Base-by-base conservation (phyloP, 2,888 invertebrate species). In the Portevinia maculata region DNA sequence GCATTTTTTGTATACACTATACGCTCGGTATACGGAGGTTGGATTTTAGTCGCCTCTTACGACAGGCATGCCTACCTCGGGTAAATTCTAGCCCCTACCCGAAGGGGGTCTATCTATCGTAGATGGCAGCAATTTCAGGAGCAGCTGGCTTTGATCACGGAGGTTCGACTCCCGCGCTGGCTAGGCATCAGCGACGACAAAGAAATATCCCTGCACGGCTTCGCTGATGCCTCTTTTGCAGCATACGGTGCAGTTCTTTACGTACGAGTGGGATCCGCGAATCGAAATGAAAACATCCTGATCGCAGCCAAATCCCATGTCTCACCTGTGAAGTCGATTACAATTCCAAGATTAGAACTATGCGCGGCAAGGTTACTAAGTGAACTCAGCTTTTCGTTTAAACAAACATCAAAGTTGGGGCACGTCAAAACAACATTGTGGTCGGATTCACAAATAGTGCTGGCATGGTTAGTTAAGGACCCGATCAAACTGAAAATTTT, bases 311-410 rank as follows among this genome's bases (percentile, higher is more conserved):
- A 55, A 15, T 13, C 39, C 1, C 39, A 11, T 8, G 41, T 41
- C 1, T 41, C 59, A 8, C 59, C 59, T 11, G 9, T 59, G 0
- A 41, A 59, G 5, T 9, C 44, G 6, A 17, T 17, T 3, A 59
- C 44, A 7, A 19, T 44, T 0, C 59, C 59, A n/a, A 13, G 39
- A 28, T 3, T 53, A 2, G 53, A 57, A 41, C 41, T 57, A 0
- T 57, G 57, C 28, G 44, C 30, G 5, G 59, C 41, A 9, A 1
- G 9, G 11, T 44, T 59, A 4, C 30, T 59, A 1, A 59, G 44
- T 9, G 11, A 41, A 30, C 28, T 28, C 0, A 13, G 7, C 6
- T 4, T 9, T 1, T 6, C n/a, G 8, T 21, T 24, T 5, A 13
- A 15, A 24, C 1, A 6, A 0, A 32, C 30, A 15, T 4, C 28